Base-by-base conservation (phyloP, 2,797 vertebrate species). In the Prunella strophiata region DNA sequence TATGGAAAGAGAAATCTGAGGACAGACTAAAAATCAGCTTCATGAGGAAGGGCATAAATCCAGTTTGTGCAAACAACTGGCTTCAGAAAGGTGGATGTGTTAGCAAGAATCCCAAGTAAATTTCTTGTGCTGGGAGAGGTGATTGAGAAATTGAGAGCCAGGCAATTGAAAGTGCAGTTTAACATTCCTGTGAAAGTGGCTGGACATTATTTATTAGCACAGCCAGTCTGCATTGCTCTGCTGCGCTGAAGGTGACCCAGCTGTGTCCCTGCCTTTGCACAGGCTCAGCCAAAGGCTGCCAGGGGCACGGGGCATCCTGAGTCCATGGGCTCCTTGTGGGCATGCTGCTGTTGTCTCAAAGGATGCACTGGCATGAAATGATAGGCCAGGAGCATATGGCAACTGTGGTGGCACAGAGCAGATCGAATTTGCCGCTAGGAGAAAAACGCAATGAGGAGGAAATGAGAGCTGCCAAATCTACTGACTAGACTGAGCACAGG, bases 301-400 rank as follows among this genome's bases (percentile, higher is more conserved):
- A 0, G 29, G 29, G 29, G 7, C 58, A 72, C 1, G 0, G 16
- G 29, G 17, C 36, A 2, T 8, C 42, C 55, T 5, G 16, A 81
- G 50, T 4, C 26, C 59, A 3, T 1, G 59, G 30, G 32, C 7
- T 71, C 9, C 45, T 34, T 7, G 1, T 7, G 30, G 47, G 21
- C 16, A 1, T 57, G 75, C 51, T 62, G 30, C 63, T 9, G 1
- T n/a, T 62, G 4, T 12, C 47, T 29, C 66, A 51, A 10, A 51
- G 58, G 71, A 40, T 2, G 2, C 20, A 4, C 22, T 6, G n/a
- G 38, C 1, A 2, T 19, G 29, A 50, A 72, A 25, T 4, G n/a
- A n/a, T 13, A 6, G 23, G 27, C 32, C 32, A 10, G 30, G 66
- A 86, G 38, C 58, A 16, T 22, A 48, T 1, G n/a, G 78, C 59